Base-by-base conservation (phyloP, 1,140 invertebrate genomes). In the Heliothis virescens region DNA sequence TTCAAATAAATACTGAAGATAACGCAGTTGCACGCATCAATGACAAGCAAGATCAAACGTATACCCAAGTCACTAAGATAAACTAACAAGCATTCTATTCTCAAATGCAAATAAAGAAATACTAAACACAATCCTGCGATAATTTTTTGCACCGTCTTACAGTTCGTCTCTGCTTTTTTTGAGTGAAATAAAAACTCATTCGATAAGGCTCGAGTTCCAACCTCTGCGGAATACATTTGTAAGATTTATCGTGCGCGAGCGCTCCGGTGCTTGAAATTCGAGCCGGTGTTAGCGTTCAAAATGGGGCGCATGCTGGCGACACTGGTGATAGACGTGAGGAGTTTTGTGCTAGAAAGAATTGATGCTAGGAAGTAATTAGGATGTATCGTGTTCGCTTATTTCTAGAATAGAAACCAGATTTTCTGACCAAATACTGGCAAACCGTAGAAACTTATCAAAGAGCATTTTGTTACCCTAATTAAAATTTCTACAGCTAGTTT, bases 181-280 rank as follows among this genome's bases (percentile, higher is more conserved):
- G 53, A 13, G n/a, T 29, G 53, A 71, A 47, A 74, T 48, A 55
- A 59, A 74, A 18, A 41, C 29, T 4, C 16, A 74, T 53, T 50
- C 72, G 72, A 48, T 48, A 48, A 15, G 55, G 34, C 15, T 74
- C 57, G 18, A 48, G 41, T 60, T 59, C 48, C 72, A 57, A 74
- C 57, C 41, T 60, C 72, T 60, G 10, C 13, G 72, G 57, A 74
- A 74, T 41, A 53, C 72, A 74, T 60, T 74, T 74, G 57, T 48
- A 47, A 59, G 71, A 59, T 74, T 74, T 74, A 74, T 74, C 15
- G 53, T 47, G 34, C 26, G 72, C 67, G 3, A 15, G 9, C 53
- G 57, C 41, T 65, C 9, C 62, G 62, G 34, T 65, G 62, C 29
- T 16, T 48, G 62, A 10, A 65, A 65, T 11, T 12, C n/a, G 62